These are phyloP conservation scores for Cheilosia variabilis DNA, from an alignment of 2,888 invertebrate genomes.

Conservation along the genomic window DNA sequence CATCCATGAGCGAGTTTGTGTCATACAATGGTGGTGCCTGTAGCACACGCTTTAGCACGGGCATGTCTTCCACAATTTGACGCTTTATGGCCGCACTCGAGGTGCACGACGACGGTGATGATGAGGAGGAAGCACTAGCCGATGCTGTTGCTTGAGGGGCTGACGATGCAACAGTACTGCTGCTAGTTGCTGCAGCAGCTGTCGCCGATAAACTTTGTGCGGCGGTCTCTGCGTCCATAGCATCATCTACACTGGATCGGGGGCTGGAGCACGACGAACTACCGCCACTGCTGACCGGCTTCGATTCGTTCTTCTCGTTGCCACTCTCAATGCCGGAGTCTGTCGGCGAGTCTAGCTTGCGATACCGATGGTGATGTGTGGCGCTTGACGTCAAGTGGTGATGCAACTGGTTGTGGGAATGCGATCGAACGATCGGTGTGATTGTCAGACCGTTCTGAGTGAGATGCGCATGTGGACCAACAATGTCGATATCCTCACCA, in stretches of 20 bases:
- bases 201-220: constrained; percentile 81
- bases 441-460: constrained; percentile 90
- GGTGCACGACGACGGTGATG: constrained; percentile 63
- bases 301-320: constrained; percentile 92
- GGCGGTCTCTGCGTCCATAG: constrained; percentile 85
- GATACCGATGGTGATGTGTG: constrained; percentile 86
- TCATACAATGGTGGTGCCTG: constrained; percentile 96
- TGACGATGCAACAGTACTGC: constrained; percentile 64
- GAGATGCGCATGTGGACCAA: constrained; percentile 87
- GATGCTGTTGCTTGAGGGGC: constrained; percentile 74
- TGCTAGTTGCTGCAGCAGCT: constrained; percentile 72
- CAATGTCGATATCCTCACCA: constrained; percentile 87
- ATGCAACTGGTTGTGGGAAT: constrained; percentile 78
- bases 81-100: constrained; percentile 81
- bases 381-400: constrained; percentile 79
- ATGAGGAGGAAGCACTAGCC: constrained; percentile 77
- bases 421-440: constrained; percentile 86
- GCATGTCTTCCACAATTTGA: constrained; percentile 93
- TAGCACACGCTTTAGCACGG: constrained; percentile 95
- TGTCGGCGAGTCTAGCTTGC: constrained; percentile 95
- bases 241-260: constrained; percentile 92
- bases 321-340: constrained; percentile 97
- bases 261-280: constrained; percentile 94
- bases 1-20: constrained; percentile 95
- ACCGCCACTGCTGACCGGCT: constrained; percentile 89